Evolutionary conservation across 2,888 invertebrate genomes (phyloP), one percentile per base, ranked within the genome.

Genomic region (Carterocephalus palaemon): DNA sequence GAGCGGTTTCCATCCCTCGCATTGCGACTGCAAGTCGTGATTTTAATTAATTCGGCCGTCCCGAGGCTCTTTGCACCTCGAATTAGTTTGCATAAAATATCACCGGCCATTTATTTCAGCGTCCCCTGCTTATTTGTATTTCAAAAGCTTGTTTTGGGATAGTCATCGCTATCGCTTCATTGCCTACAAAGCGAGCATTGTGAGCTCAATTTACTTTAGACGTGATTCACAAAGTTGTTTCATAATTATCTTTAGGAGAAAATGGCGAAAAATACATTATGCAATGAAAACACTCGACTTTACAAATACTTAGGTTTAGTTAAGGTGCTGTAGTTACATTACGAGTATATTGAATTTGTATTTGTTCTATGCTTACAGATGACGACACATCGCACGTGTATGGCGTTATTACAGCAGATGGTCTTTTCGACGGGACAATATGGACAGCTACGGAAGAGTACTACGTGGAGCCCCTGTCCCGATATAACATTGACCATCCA

Each of bases 361-460:
- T 7, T 2, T 1, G 5, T 2, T 15, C 8, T 50, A n/a, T 64
- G 49, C 48, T 89, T 90, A 22, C 89, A 95, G 95, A 92, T 86
- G 95, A 96, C 62, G 94, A 95, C 53, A 89, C 89, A 34, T 93
- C 96, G 7, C 83, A 90, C 55, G 95, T 96, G 40, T 93, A 95
- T 67, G 97, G 97, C 24, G 88, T 97, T 62, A 90, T 97, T 60
- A 96, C 96, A 49, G 89, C 90, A 47, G 93, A 95, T 49, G 97
- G 97, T 46, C 89, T 95, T 47, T 95, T 97, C 77, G 97, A 97
- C 71, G 97, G 97, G 40, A 93, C 93, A 42, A 92, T 97, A 67
- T 89, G 91, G 75, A 93, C 95, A 38, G 85, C 88, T 46, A 86
- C 90, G 38, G 94, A 94, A 64, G 93, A 95, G 63, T 95, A 92